phyloP scores from a whole-genome alignment of 2,888 invertebrate species.

The Vesta saturnalis region DNA sequence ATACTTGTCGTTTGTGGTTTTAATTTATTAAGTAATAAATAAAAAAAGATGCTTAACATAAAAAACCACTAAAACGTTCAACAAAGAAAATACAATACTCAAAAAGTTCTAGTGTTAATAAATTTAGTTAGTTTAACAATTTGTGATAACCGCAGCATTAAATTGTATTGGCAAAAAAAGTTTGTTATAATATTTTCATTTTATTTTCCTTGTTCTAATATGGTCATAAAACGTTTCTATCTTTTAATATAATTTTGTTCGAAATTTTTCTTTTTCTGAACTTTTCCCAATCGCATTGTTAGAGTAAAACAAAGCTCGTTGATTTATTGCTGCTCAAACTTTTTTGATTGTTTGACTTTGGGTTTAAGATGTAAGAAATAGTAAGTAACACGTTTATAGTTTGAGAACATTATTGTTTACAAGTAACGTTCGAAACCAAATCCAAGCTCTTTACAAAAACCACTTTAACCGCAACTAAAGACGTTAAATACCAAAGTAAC shows the following conservation, averaged over 20 bases:
- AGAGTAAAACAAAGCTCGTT: slow-evolving; percentile 5
- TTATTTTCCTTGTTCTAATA: slow-evolving; percentile 7
- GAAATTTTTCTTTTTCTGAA: not conserved
- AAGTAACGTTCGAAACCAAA: slow-evolving; percentile 36
- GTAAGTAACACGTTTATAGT: slow-evolving; percentile 6
- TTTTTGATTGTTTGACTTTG: slow-evolving; percentile 13
- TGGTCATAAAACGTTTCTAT: slow-evolving; percentile 12
- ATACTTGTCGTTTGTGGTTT: too few relatives aligned
- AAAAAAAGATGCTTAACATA: too few relatives aligned
- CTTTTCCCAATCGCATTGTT: slow-evolving; percentile 12
- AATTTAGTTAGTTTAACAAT: too few relatives aligned
- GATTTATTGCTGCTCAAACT: slow-evolving; percentile 6
- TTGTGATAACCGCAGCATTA: too few relatives aligned
- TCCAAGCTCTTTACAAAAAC: slow-evolving; percentile 44
- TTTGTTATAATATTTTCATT: slow-evolving; percentile 4
- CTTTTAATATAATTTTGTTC: slow-evolving; percentile 11
- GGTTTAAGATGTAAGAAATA: slow-evolving; percentile 1
- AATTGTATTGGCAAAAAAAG: not conserved
- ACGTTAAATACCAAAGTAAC: slow-evolving; percentile 48
- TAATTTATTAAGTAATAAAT: too few relatives aligned
- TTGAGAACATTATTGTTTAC: slow-evolving; percentile 23
- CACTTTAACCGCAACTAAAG: slow-evolving; percentile 40
- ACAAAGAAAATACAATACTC: too few relatives aligned
- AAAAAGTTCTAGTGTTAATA: too few relatives aligned
- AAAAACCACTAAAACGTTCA: too few relatives aligned